Conservation (phyloP, 2,113 vertebrate genomes). For the Casuarius casuarius region DNA sequence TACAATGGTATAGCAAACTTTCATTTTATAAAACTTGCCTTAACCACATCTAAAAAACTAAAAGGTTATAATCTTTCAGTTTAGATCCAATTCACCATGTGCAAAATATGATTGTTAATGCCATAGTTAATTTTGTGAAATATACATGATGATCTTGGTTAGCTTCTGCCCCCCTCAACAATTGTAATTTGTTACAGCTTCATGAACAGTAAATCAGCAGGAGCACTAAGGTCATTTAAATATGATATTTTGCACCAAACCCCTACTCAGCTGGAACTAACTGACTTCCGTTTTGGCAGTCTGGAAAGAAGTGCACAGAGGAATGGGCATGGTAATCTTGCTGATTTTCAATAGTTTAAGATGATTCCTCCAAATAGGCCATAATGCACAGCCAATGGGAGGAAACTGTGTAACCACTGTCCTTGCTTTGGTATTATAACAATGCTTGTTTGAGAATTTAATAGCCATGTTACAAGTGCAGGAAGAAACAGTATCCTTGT, state of each 20-base stretch:
- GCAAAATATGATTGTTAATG: background rate
- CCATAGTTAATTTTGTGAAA: background rate
- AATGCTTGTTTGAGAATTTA: background rate
- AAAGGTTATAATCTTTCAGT: background rate
- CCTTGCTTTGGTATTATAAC: background rate
- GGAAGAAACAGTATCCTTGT: background rate
- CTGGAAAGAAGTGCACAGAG: background rate
- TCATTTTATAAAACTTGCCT: background rate
- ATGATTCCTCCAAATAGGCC: background rate
- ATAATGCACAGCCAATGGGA: fast-evolving
- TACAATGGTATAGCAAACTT: background rate
- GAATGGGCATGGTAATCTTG: background rate
- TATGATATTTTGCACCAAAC: background rate
- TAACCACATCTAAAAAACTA: background rate
- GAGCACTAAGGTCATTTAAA: background rate
- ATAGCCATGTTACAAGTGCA: background rate
- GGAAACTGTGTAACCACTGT: background rate
- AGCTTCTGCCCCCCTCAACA: background rate
- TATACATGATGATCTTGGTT: background rate
- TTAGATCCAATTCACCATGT: background rate
- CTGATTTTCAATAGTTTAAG: background rate
- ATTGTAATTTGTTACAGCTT: background rate
- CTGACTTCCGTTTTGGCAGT: background rate
- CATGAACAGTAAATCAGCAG: background rate
- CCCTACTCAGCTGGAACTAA: background rate